Base-by-base conservation (phyloP, 2,888 invertebrate species). In the Nemotelus nigrinus region DNA sequence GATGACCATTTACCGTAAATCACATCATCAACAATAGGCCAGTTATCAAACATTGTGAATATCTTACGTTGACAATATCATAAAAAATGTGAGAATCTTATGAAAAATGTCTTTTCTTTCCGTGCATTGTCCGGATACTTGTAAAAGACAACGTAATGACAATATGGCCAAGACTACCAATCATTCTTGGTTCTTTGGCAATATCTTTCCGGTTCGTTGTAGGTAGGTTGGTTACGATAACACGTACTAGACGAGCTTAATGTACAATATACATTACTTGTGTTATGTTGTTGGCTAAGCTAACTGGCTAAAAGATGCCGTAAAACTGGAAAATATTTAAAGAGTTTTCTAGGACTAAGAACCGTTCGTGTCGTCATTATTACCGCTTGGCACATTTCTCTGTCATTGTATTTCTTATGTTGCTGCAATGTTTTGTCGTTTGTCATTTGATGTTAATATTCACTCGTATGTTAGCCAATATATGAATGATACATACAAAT, bases 261-360 rank as follows among this genome's bases (percentile, higher is more conserved):
- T 25, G 25, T 25, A 25, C 25, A 25, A 25, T 25, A 25, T 25
- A 25, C 57, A 57, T 53, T 53, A 8, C 6, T 53, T 53, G 53
- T 57, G 25, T 25, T 3, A 57, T 57, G 25, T 57, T 57, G 57
- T 57, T 8, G 25, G 57, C 57, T 8, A 57, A 7, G 57, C 25
- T 57, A 43, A 53, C 55, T 44, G 44, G 70, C 7, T 6, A 68
- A 43, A 70, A 70, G n/a, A 43, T 43, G 70, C 53, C 6, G 55
- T 55, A 48, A 63, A 74, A 74, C 74, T 60, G 74, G 74, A 63
- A 48, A 74, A 47, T 60, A 41, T 63, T 48, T 55, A 70, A 70
- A 70, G 53, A 60, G 60, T 60, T 74, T 74, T 74, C 74, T 74
- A 74, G 74, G 74, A 74, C 74, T 74, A 74, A 74, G 60, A 74